Percentiles rank a stretch among this genome's conserved stretches.
Evolutionary conservation across 2,797 vertebrate species (phyloP).

Genomic region (Falco peregrinus): DNA sequence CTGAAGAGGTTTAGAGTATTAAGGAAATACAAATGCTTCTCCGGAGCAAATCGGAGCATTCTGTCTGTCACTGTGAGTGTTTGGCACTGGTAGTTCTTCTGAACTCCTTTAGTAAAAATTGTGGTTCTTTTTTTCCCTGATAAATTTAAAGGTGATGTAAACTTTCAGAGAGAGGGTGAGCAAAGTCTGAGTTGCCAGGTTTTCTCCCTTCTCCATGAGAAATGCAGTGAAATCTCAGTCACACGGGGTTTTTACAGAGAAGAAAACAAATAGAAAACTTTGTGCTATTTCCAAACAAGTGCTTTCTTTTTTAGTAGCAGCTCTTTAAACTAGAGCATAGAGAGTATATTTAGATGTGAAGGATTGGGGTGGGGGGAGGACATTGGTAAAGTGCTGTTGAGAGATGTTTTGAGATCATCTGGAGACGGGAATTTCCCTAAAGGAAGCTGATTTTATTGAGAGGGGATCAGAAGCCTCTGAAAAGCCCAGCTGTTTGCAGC

Average conservation of each 20-base stretch:
- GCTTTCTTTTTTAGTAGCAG: neutral
- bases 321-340: constrained; percentile 1
- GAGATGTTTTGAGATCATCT: constrained; percentile 56
- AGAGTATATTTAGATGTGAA: constrained; percentile 41
- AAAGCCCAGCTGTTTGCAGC: neutral
- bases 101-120: neutral
- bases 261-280: neutral
- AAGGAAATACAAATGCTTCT: constrained; percentile 19
- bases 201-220: neutral
- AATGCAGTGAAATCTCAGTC: neutral
- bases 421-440: neutral
- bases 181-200: neutral
- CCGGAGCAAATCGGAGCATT: neutral
- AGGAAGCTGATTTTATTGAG: neutral
- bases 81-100: neutral
- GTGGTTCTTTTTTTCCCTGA: neutral
- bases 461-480: neutral
- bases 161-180: neutral
- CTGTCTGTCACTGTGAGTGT: neutral
- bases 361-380: neutral
- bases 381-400: neutral
- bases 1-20: constrained; percentile 12
- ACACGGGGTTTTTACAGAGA: neutral
- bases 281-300: neutral
- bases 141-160: neutral